Evolutionary conservation across 2,888 invertebrate species (phyloP), one percentile per base, ranked within the genome.

Genomic region (Caenorhabditis sp.): DNA sequence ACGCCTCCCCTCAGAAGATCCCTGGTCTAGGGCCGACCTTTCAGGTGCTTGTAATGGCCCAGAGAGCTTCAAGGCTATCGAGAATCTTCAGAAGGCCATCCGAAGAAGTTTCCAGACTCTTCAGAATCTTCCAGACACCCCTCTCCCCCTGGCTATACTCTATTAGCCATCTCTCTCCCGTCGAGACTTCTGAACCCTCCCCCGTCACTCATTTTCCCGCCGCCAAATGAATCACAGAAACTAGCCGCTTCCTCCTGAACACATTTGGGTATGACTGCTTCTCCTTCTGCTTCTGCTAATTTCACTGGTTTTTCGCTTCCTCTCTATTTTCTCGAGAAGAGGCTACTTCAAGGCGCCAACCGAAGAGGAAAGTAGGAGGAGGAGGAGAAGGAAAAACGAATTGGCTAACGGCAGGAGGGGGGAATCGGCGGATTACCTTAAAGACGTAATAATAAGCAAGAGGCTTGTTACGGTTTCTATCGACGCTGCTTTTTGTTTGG

Each of bases 121-220:
- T 2, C 47, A 47, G 47, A 47, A 5, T 12, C 16, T 47, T 47
- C 16, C 5, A 47, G 10, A 47, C 16, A n/a, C 14, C 47, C 47
- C n/a, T 44, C 14, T n/a, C n/a, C 47, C 16, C n/a, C 47, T n/a
- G 47, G 47, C 47, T 14, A 14, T 16, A 2, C 47, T n/a, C 47
- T 16, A 14, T 14, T 14, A 47, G 0, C 47, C 44, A 12, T 44
- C 12, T n/a, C 44, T 12, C 44, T 19, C n/a, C n/a, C n/a, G n/a
- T n/a, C n/a, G 6, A 12, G 38, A 38, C 12, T 7, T 38, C 49
- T n/a, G n/a, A n/a, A n/a, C n/a, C n/a, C n/a, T n/a, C n/a, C n/a
- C n/a, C 54, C 28, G 56, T 56, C 56, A 56, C 56, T 56, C 56
- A 58, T 58, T 58, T 58, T 58, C 56, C 56, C 56, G 56, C 56